Conservation (phyloP, 2,888 invertebrate species). For the Panorpa germanica region DNA sequence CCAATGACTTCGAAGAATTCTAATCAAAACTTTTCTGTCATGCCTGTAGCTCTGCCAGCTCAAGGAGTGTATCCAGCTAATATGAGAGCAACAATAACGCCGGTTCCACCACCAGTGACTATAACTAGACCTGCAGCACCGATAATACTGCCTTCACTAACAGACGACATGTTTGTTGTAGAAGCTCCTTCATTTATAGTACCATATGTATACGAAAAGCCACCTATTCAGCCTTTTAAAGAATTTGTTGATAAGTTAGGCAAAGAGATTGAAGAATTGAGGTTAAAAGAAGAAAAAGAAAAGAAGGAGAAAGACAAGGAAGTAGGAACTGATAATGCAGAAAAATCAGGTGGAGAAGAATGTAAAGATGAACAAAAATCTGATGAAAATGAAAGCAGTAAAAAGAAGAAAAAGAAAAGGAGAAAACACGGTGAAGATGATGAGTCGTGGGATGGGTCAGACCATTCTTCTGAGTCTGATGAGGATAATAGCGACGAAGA, state of each 20-base stretch:
- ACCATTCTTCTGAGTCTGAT: conserved; percentile 30
- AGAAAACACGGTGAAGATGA: conserved; percentile 24
- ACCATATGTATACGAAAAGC: conserved; percentile 84
- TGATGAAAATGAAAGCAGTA: conserved; percentile 20
- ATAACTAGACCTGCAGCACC: conserved; percentile 28
- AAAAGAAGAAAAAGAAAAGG: conserved; percentile 16
- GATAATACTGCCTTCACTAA: conserved; percentile 59
- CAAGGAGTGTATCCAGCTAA: conserved; percentile 44
- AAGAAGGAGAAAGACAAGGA: conserved; percentile 20
- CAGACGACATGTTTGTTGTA: conserved; percentile 83
- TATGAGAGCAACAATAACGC: conserved; percentile 35
- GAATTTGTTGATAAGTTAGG: conserved; percentile 47
- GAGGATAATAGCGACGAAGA: conserved; percentile 23
- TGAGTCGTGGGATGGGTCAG: conserved; percentile 36
- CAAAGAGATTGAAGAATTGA: conserved; percentile 39
- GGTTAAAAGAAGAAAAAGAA: conserved; percentile 32
- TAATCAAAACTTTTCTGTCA: conserved; percentile 15
- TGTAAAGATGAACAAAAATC: conserved; percentile 20
- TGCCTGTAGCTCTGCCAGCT: conserved; percentile 32
- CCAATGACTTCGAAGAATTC: conserved; percentile 17
- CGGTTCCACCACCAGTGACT: conserved; percentile 19
- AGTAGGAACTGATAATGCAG: conserved; percentile 20
- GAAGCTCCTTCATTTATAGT: conserved; percentile 88
- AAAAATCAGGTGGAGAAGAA: conserved; percentile 16
- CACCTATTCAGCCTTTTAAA: conserved; percentile 58